Evolutionary conservation across 2,888 invertebrate genomes (phyloP).

Genomic region (Girardia tigrina): DNA sequence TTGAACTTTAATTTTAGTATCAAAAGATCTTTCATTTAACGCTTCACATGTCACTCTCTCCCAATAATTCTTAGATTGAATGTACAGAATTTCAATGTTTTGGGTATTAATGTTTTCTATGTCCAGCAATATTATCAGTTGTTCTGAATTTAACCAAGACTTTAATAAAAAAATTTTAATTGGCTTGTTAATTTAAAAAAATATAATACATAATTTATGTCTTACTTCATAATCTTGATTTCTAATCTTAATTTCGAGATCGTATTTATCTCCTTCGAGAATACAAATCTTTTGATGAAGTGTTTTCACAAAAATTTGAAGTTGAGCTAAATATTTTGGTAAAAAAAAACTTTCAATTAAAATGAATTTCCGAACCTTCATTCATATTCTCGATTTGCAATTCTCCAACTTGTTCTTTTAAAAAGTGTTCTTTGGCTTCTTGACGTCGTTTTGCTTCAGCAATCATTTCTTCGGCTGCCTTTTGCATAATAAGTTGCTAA

Average conservation of each 20-base stretch:
- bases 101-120: too few species aligned
- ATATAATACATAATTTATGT: too few species aligned
- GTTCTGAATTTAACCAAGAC: too few species aligned
- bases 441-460: conserved; percentile 98
- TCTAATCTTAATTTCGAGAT: conserved; percentile 88
- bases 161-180: too few species aligned
- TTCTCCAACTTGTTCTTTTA: conserved; percentile 44
- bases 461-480: conserved; percentile 97
- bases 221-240: conserved; percentile 83
- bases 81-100: too few species aligned
- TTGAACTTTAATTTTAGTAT: too few species aligned
- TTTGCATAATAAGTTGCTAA: conserved; percentile 94
- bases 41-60: too few species aligned
- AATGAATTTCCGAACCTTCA: conserved; percentile 43
- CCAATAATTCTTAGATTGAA: too few species aligned
- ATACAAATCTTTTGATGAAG: conserved; percentile 77
- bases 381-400: conserved; percentile 43
- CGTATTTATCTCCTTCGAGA: conserved; percentile 95
- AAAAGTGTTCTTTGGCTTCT: conserved; percentile 58
- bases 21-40: too few species aligned
- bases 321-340: conserved; percentile 77
- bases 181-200: too few species aligned
- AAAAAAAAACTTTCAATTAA: too few species aligned
- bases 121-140: too few species aligned
- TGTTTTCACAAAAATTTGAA: conserved; percentile 80